Conservation (phyloP, 2,888 invertebrate species). For the Melieria crassipennis region DNA sequence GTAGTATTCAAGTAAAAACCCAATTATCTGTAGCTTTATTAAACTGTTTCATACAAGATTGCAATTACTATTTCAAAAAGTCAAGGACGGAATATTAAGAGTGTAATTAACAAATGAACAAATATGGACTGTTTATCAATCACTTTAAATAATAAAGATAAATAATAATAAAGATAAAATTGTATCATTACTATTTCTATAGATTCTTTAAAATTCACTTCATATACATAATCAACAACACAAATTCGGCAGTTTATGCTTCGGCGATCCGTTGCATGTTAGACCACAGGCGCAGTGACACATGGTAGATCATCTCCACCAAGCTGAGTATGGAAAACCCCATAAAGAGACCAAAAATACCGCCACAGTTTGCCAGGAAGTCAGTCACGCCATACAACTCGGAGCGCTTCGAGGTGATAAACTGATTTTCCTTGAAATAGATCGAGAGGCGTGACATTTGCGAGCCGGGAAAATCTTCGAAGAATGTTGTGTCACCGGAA, state of each 20-base stretch:
- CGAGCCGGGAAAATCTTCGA: constrained; percentile 64
- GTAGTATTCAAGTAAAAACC: too few relatives aligned
- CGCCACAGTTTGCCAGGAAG: constrained; percentile 76
- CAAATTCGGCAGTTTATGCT: background rate
- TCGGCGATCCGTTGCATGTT: constrained; percentile 45
- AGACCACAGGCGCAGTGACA: constrained; percentile 54
- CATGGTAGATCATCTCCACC: constrained; percentile 69
- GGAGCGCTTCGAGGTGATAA: constrained; percentile 74
- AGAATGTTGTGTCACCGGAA: constrained; percentile 53
- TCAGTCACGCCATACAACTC: constrained; percentile 75
- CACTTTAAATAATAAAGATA: too few relatives aligned
- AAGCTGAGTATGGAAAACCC: constrained; percentile 63
- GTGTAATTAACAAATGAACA: too few relatives aligned
- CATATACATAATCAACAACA: too few relatives aligned
- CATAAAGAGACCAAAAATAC: constrained; percentile 69
- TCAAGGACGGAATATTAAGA: too few relatives aligned
- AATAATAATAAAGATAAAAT: too few relatives aligned
- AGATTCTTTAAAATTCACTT: too few relatives aligned
- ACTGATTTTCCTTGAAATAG: constrained; percentile 78
- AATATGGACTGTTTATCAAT: too few relatives aligned
- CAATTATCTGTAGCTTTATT: too few relatives aligned
- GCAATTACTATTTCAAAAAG: too few relatives aligned
- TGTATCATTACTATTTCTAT: too few relatives aligned
- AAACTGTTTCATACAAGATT: too few relatives aligned
- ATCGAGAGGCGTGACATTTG: constrained; percentile 72